Base-by-base conservation (phyloP, 2,113 vertebrate species). In the Turnix velox region DNA sequence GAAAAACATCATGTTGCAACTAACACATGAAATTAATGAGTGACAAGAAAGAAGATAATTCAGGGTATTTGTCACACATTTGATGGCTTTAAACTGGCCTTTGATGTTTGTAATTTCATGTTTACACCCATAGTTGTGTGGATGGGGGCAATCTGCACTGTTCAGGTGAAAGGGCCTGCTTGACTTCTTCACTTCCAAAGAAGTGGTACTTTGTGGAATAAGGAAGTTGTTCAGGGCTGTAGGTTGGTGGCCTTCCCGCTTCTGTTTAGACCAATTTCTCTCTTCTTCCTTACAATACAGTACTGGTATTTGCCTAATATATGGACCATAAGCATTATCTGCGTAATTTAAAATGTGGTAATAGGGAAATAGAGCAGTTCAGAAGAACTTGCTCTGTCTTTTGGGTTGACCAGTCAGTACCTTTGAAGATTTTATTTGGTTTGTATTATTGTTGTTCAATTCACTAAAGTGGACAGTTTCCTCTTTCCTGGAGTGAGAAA, bases 261-360 rank as follows among this genome's bases (percentile, higher is more conserved):
- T 14, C 22, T 79, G 11, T 24, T 52, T 46, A 14, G 19, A 10
- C 17, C 52, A 30, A 1, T 39, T 90, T 74, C 67, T 8, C 2
- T 67, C 25, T 48, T 82, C 24, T 22, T 83, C 12, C 22, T 75
- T 65, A 24, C 5, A 18, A 12, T 55, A 57, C 28, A 2, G 1
- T 25, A 20, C 12, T 27, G 39, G 15, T 65, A 48, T 73, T 88
- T 78, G 10, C 28, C 24, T 48, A 28, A 23, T 49, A 15, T 5
- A 1, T 59, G 7, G 28, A 9, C 9, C 10, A 4, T 86, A 4
- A 5, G 2, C 0, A 0, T 71, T 72, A 12, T n/a, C 20, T 31
- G 0, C 33, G 1, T 35, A 63, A 37, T 7, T 67, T 6, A 55
- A 78, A 88, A 35, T 16, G 27, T 8, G 5, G 0, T 30, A 27